Evolutionary conservation across 1,140 invertebrate species (phyloP).

Genomic region (Hylaeus anthracinus): DNA sequence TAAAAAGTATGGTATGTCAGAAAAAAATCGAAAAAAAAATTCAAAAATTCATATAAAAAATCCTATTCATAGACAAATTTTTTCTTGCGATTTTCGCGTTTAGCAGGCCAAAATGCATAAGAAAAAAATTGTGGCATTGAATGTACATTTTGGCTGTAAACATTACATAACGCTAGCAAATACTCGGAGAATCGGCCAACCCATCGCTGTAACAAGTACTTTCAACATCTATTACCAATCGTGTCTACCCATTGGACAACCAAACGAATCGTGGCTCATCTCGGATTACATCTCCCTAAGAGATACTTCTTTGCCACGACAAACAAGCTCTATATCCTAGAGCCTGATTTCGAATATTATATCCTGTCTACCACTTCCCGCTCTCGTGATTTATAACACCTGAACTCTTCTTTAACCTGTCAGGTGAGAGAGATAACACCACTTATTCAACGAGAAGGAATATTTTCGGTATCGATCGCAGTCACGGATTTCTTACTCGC

Average conservation of each 20-base stretch:
- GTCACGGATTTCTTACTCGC: too few relatives aligned
- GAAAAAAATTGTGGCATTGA: too few relatives aligned
- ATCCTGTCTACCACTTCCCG: slow-evolving; percentile 63
- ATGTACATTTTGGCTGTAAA: too few relatives aligned
- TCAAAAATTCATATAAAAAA: too few relatives aligned
- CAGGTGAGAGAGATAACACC: slow-evolving; percentile 47
- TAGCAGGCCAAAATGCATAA: too few relatives aligned
- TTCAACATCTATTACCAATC: slow-evolving; percentile 73
- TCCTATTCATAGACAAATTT: too few relatives aligned
- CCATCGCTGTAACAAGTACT: slow-evolving; percentile 54
- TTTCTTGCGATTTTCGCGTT: too few relatives aligned
- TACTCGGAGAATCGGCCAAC: slow-evolving; percentile 56
- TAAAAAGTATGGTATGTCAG: too few relatives aligned
- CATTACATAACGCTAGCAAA: slow-evolving; percentile 12
- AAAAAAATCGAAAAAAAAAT: too few relatives aligned
- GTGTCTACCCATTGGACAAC: slow-evolving; percentile 71
- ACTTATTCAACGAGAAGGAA: slow-evolving; percentile 24
- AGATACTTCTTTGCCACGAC: slow-evolving; percentile 65
- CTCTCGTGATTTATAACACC: slow-evolving; percentile 61
- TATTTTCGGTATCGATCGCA: not conserved
- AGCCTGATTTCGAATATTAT: slow-evolving; percentile 66
- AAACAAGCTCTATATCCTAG: slow-evolving; percentile 39
- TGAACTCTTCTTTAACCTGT: slow-evolving; percentile 56
- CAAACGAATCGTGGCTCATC: slow-evolving; percentile 76
- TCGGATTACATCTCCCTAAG: slow-evolving; percentile 70